Conservation (phyloP, 35 echinoderm and acorn worm genomes). For the Lytechinus variegatus region DNA sequence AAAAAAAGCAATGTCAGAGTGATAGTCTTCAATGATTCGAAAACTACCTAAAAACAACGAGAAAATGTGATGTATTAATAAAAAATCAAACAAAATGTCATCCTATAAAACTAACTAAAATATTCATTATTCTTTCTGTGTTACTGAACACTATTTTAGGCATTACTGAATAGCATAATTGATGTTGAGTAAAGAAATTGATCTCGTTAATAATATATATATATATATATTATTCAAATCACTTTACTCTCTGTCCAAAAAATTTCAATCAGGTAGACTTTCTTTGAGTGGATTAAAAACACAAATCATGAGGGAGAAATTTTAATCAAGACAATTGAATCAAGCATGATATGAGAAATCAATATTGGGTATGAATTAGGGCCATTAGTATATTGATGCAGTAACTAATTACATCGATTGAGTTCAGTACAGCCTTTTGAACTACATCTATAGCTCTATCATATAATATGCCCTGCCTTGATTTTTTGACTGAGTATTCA, state of each 20-base stretch:
- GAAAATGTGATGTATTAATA: too few relatives aligned
- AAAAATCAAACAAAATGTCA: too few relatives aligned
- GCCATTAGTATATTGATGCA: slow-evolving; percentile 21
- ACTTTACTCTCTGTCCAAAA: background rate
- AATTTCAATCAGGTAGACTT: background rate
- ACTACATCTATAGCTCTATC: slow-evolving; percentile 5
- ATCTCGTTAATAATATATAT: background rate
- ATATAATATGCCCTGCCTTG: background rate
- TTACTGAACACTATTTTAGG: too few relatives aligned
- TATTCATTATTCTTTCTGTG: too few relatives aligned
- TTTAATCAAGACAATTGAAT: slow-evolving; percentile 29
- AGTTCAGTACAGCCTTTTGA: background rate
- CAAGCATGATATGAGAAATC: slow-evolving; percentile 20
- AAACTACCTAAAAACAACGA: too few relatives aligned
- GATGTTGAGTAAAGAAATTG: too few relatives aligned
- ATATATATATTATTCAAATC: background rate
- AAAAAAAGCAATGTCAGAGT: too few relatives aligned
- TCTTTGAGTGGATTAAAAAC: slow-evolving; percentile 5
- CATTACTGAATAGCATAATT: background rate
- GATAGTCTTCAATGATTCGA: too few relatives aligned
- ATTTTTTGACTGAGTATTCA: background rate
- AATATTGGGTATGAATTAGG: background rate
- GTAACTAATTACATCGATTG: slow-evolving; percentile 41
- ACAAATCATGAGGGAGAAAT: slow-evolving; percentile 1
- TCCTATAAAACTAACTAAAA: too few relatives aligned